Conservation (phyloP, 2,888 invertebrate genomes). For the Coleophora deauratella region DNA sequence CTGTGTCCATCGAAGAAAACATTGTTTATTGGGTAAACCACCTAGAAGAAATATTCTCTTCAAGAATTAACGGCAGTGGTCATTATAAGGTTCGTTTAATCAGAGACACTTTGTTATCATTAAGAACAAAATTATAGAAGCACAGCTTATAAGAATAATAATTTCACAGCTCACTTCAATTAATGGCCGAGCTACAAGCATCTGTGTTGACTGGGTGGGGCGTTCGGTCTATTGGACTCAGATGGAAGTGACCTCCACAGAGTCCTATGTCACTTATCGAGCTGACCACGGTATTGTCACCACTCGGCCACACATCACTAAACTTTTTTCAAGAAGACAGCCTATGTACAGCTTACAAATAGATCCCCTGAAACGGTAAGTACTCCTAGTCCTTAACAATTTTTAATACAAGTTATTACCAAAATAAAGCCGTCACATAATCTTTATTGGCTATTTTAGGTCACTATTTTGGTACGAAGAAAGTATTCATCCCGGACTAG, state of each 20-base stretch:
- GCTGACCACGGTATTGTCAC: constrained; percentile 78
- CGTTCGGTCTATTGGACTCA: constrained; percentile 89
- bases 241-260: constrained; percentile 56
- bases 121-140: neutral
- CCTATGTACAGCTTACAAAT: constrained; percentile 81
- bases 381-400: neutral
- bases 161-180: constrained; percentile 51
- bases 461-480: constrained; percentile 86
- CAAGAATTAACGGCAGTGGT: constrained; percentile 70
- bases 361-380: constrained; percentile 82
- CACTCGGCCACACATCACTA: constrained; percentile 63
- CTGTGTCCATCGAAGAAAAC: constrained; percentile 80
- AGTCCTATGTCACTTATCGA: constrained; percentile 74
- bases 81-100: constrained; percentile 50
- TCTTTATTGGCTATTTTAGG: constrained; percentile 41
- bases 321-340: constrained; percentile 70
- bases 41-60: constrained; percentile 79
- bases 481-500: constrained; percentile 70
- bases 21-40: constrained; percentile 89
- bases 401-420: too few relatives aligned
- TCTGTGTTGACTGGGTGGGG: constrained; percentile 92
- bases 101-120: neutral
- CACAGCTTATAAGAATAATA: neutral
- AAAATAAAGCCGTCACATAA: too few relatives aligned
- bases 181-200: constrained; percentile 69